Base-by-base conservation (phyloP, 2,797 vertebrate genomes). In the Halcyon badia region DNA sequence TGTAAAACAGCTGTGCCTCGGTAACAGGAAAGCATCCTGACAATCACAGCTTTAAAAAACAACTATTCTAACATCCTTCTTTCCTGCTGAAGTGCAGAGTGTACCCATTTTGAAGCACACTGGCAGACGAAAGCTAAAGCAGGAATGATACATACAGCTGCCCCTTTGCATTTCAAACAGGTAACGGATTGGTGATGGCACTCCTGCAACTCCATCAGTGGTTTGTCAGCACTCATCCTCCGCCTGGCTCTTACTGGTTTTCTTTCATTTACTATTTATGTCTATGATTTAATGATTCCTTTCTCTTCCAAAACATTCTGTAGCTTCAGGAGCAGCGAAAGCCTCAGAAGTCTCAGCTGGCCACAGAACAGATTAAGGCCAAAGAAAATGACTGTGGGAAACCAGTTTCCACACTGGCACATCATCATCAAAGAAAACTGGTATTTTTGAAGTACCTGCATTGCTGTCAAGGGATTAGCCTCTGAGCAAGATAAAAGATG, bases 281-380 rank as follows among this genome's bases (percentile, higher is more conserved):
- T 54, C 66, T 82, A 57, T 0, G 1, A 54, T 44, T 62, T 88
- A 85, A 79, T n/a, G 31, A 58, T 28, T 64, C 35, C 24, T 60
- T 78, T 58, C 26, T 82, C 68, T 57, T 65, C 68, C 77, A 77
- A 90, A 83, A 68, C 20, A 39, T 19, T 61, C 68, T 35, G 33
- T 19, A 86, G 54, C 49, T 86, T 83, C 73, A 73, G 64, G 30
- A 86, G 22, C 60, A 68, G 60, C 35, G 83, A 83, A 87, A 93
- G 26, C 39, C 77, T 80, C 48, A 17, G 17, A 86, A 56, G 16
- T 41, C 68, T 68, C 44, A 80, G 42, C 71, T 58, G 57, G 41
- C 46, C 76, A 87, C 56, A 57, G 31, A 68, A 75, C 6, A 76
- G 42, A 54, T 82, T 26, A 83, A 16, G 28, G 77, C 25, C 64